A percentile compares a stretch with the other conserved stretches of the same genome.
Evolutionary conservation across 2,888 invertebrate genomes (phyloP).

Genomic region (Omphaloscelis lunosa): DNA sequence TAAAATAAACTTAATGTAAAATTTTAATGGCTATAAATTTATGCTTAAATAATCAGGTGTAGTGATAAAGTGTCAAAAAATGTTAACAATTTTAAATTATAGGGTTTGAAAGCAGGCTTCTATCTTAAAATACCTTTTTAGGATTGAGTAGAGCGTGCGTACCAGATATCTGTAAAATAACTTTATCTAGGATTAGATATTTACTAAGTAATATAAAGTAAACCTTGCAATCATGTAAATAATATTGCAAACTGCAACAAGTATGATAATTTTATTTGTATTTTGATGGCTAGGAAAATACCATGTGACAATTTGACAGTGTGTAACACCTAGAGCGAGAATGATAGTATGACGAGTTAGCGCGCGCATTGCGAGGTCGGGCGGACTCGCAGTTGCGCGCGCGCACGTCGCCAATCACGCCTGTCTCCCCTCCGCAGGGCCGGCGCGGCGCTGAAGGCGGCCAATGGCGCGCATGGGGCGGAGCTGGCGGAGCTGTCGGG

Average conservation of each 20-base stretch:
- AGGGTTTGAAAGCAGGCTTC: constrained; percentile 48
- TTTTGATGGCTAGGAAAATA: constrained; percentile 72
- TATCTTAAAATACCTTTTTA: constrained; percentile 53
- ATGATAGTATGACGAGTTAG: constrained; percentile 79
- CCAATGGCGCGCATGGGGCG: constrained; percentile 93
- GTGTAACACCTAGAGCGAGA: constrained; percentile 77
- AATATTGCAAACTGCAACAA: constrained; percentile 69
- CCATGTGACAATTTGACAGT: constrained; percentile 75
- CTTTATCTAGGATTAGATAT: constrained; percentile 59
- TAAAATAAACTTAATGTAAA: not conserved
- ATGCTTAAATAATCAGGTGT: constrained; percentile 17
- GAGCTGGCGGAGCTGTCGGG: constrained; percentile 92
- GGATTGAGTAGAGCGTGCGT: constrained; percentile 41
- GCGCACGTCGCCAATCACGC: constrained; percentile 88
- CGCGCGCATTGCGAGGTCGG: constrained; percentile 81
- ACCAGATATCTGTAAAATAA: constrained; percentile 60
- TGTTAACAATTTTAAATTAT: constrained; percentile 54
- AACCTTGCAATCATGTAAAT: constrained; percentile 69
- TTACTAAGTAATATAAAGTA: constrained; percentile 57
- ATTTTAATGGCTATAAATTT: not conserved
- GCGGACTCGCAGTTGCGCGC: constrained; percentile 80
- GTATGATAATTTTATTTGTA: constrained; percentile 76
- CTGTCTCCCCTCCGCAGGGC: constrained; percentile 92
- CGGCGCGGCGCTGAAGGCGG: constrained; percentile 91
- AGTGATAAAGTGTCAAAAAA: constrained; percentile 41